Conservation (phyloP, 2,888 invertebrate species). For the Bellardia pandia region DNA sequence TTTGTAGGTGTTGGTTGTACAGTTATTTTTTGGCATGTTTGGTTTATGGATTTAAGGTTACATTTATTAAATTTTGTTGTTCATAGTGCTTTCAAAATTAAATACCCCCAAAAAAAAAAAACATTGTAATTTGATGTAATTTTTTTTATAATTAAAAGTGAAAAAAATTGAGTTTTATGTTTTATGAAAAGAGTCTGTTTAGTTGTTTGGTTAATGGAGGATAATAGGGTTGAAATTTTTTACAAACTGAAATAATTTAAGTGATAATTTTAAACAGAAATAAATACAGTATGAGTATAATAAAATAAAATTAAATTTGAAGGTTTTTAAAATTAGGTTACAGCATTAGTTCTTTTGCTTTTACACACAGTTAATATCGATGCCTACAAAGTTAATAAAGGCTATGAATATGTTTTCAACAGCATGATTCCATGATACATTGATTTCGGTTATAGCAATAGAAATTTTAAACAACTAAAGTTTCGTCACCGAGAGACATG, state of each 20-base stretch:
- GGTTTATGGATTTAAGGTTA: constrained; percentile 48
- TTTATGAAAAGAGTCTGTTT: constrained; percentile 2
- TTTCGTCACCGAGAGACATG: no score
- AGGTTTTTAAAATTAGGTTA: no score
- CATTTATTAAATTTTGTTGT: constrained; percentile 45
- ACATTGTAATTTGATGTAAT: constrained; percentile 26
- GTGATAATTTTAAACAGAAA: no score
- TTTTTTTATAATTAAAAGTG: constrained; percentile 30
- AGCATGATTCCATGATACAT: no score
- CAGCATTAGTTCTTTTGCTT: no score
- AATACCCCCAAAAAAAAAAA: neutral
- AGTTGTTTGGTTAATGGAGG: neutral
- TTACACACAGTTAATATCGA: no score
- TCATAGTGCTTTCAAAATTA: neutral
- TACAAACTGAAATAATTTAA: neutral
- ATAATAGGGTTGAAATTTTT: constrained; percentile 1
- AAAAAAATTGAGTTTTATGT: neutral
- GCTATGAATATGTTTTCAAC: no score
- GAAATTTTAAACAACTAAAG: no score
- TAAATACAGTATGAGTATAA: no score
- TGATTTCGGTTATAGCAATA: no score
- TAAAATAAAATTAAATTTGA: no score
- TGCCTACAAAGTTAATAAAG: no score
- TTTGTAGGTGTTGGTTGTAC: constrained; percentile 56
- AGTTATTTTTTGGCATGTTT: constrained; percentile 53